Evolutionary conservation across 1,140 invertebrate genomes (phyloP).

Genomic region (Atta cephalotes): DNA sequence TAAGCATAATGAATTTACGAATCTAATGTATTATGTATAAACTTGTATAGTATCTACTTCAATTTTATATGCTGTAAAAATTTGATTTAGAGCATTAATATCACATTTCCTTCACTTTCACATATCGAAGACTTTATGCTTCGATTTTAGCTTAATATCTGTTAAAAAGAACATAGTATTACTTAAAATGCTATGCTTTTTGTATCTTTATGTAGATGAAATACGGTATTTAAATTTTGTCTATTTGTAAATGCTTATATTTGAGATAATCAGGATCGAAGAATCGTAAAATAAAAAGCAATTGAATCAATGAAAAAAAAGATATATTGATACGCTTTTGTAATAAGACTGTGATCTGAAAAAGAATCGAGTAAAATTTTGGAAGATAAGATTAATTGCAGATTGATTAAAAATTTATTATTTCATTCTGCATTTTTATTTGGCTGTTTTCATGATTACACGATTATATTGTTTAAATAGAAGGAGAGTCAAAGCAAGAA

Average conservation of each 20-base stretch:
- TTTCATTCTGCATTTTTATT: neutral
- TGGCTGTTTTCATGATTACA: neutral
- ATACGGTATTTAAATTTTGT: neutral
- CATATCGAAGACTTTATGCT: neutral
- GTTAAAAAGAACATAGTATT: neutral
- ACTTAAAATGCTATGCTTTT: neutral
- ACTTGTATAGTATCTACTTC: slow-evolving; percentile 29
- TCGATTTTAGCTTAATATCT: slow-evolving; percentile 13
- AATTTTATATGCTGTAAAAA: slow-evolving; percentile 39
- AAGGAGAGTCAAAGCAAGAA: neutral
- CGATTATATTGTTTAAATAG: slow-evolving; percentile 3
- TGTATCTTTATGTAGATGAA: neutral
- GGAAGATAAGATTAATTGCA: neutral
- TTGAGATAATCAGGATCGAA: neutral
- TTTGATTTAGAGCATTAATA: neutral
- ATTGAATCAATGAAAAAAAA: neutral
- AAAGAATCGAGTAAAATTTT: slow-evolving; percentile 4
- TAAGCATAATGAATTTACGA: slow-evolving; percentile 20
- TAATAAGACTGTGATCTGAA: slow-evolving; percentile 16
- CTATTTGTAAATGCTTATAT: neutral
- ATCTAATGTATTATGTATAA: neutral
- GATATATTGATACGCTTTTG: neutral
- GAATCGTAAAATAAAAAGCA: slow-evolving; percentile 6
- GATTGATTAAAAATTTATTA: neutral
- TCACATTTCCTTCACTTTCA: neutral